phyloP scores from a whole-genome alignment of 2,888 invertebrate species.

The Amorpha juglandis region DNA sequence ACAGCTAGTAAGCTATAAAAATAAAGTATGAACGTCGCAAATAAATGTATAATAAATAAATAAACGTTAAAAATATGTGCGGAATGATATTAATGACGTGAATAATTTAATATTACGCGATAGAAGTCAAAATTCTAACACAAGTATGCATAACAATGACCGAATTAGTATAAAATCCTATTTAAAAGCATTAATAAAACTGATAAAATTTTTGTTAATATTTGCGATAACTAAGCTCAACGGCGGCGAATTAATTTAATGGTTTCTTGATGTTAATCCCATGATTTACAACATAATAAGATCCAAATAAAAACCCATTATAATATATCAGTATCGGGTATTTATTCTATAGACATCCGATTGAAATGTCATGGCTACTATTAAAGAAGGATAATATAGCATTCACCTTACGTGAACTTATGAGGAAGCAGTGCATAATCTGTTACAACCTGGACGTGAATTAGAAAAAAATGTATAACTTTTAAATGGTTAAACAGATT shows the following conservation, averaged over 20 bases:
- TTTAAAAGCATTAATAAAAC: slow-evolving; percentile 4
- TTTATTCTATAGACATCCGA: slow-evolving; percentile 44
- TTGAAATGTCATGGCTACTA: slow-evolving; percentile 45
- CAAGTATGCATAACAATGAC: slow-evolving; percentile 6
- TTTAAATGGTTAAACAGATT: too few relatives aligned
- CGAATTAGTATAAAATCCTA: slow-evolving; percentile 6
- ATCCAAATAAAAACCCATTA: slow-evolving; percentile 32
- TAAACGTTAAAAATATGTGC: neutral
- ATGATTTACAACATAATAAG: slow-evolving; percentile 20
- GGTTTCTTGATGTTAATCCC: slow-evolving; percentile 22
- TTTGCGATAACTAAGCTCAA: slow-evolving; percentile 1
- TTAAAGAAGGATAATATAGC: slow-evolving; percentile 33
- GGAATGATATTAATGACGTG: slow-evolving; percentile 6
- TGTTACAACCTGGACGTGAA: neutral
- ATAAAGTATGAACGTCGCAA: neutral
- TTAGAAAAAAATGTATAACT: too few relatives aligned
- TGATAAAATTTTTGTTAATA: slow-evolving; percentile 12
- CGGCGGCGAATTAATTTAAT: slow-evolving; percentile 5
- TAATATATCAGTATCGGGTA: slow-evolving; percentile 35
- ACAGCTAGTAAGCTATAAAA: slow-evolving; percentile 2
- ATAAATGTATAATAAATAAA: too few relatives aligned
- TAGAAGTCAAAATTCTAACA: slow-evolving; percentile 13
- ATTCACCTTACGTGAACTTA: neutral
- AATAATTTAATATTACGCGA: slow-evolving; percentile 49
- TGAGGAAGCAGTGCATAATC: neutral